phyloP scores from a whole-genome alignment of 37 sponge, comb jelly and placozoan genomes.

The Sycon ciliatum region DNA sequence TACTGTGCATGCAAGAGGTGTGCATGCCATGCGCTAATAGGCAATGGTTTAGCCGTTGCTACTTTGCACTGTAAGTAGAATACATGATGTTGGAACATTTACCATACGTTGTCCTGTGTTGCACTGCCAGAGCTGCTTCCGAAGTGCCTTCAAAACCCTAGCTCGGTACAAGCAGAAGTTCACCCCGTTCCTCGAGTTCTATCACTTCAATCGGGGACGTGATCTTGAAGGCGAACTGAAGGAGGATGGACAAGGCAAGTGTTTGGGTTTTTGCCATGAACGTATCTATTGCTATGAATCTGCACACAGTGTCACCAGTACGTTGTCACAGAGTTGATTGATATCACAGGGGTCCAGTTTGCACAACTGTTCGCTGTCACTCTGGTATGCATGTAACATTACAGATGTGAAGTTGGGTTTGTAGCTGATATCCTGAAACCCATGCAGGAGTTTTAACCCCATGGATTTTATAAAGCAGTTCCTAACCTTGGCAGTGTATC shows the following conservation, averaged over 20 bases:
- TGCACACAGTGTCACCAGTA: neutral
- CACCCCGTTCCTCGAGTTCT: conserved; percentile 82
- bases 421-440: too few relatives aligned
- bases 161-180: conserved; percentile 76
- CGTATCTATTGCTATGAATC: neutral
- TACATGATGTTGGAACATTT: neutral
- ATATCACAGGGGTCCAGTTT: too few relatives aligned
- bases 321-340: too few relatives aligned
- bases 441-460: too few relatives aligned
- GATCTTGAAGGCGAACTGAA: conserved; percentile 51
- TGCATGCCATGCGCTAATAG: neutral
- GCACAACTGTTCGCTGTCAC: too few relatives aligned
- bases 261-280: neutral
- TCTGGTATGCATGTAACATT: too few relatives aligned
- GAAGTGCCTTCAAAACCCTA: conserved; percentile 59
- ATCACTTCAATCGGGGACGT: conserved; percentile 60
- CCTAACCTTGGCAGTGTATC: neutral
- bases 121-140: conserved; percentile 38
- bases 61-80: too few relatives aligned
- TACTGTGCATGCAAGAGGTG: too few relatives aligned
- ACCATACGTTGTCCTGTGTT: neutral
- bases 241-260: conserved; percentile 75
- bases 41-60: neutral
- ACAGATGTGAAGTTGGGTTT: too few relatives aligned
- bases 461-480: neutral